Evolutionary conservation across 1,140 invertebrate genomes (phyloP).

Genomic region (Notospermus geniculatus): DNA sequence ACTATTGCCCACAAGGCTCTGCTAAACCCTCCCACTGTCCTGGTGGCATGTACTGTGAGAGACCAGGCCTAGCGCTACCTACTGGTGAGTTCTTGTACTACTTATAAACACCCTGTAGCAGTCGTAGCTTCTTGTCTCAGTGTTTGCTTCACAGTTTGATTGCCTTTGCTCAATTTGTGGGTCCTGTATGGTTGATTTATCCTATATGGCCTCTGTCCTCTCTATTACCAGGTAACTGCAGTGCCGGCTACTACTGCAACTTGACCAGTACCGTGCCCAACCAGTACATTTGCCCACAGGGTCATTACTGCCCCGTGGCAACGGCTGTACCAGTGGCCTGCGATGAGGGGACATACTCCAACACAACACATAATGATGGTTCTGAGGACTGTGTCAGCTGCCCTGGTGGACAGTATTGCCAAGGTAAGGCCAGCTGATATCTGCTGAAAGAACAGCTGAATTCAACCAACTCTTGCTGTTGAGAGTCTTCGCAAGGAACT

Average conservation of each 20-base stretch:
- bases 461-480: too few species aligned
- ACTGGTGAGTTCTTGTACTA: conserved; percentile 28
- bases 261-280: conserved; percentile 37
- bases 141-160: neutral
- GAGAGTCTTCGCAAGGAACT: too few species aligned
- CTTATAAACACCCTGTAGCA: neutral
- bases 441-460: neutral
- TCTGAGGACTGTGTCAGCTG: conserved; percentile 44
- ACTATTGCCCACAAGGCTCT: conserved; percentile 40
- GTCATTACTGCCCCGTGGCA: conserved; percentile 44
- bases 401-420: conserved; percentile 46
- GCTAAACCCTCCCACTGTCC: conserved; percentile 33
- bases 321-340: conserved; percentile 38
- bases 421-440: conserved; percentile 29
- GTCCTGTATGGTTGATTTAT: neutral
- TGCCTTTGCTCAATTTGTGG: neutral
- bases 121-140: too few species aligned
- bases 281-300: conserved; percentile 42
- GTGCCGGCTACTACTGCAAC: conserved; percentile 47
- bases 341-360: conserved; percentile 44
- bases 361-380: conserved; percentile 25
- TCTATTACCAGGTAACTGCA: conserved; percentile 38
- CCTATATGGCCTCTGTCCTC: neutral
- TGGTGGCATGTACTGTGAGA: conserved; percentile 36
- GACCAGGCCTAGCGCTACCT: conserved; percentile 30